phyloP scores from a whole-genome alignment of 2,113 vertebrate species.

The Trinectes maculatus region DNA sequence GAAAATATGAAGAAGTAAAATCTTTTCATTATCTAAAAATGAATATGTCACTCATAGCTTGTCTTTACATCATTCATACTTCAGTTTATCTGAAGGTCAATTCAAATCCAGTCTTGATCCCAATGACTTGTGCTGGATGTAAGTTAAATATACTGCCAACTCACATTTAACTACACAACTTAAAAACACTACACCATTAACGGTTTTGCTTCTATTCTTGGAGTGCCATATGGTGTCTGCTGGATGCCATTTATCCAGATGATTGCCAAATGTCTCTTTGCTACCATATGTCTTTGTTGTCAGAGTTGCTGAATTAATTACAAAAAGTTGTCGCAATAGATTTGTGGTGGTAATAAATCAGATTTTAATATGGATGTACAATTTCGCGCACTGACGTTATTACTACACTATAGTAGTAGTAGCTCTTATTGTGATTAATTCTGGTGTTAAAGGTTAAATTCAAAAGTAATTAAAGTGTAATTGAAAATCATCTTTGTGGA shows the following conservation, averaged over 20 bases:
- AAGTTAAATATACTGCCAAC: neutral
- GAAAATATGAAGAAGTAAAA: neutral
- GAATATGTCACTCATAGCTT: slow-evolving; percentile 16
- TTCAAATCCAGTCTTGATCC: slow-evolving; percentile 8
- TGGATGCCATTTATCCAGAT: slow-evolving; percentile 17
- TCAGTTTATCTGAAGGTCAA: slow-evolving; percentile 3
- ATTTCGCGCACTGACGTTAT: neutral
- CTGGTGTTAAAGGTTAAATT: slow-evolving; percentile 38
- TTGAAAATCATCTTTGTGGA: slow-evolving; percentile 31
- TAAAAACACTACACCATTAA: neutral
- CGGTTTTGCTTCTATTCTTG: neutral
- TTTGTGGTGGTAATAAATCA: slow-evolving; percentile 3
- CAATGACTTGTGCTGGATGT: neutral
- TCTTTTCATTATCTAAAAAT: slow-evolving; percentile 6
- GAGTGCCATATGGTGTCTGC: slow-evolving; percentile 13
- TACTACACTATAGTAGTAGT: too few species aligned
- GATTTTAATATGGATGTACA: slow-evolving; percentile 6
- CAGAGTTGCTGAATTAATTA: slow-evolving; percentile 32
- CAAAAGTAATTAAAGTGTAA: slow-evolving; percentile 37
- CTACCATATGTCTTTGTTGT: slow-evolving; percentile 27
- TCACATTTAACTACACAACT: neutral
- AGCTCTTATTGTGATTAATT: slow-evolving; percentile 38
- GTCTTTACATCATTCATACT: neutral
- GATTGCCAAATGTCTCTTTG: slow-evolving; percentile 6
- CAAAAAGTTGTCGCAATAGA: neutral